Evolutionary conservation across 2,888 invertebrate species (phyloP), one percentile per base, ranked within the genome.

Genomic region (Dasypolia templi): DNA sequence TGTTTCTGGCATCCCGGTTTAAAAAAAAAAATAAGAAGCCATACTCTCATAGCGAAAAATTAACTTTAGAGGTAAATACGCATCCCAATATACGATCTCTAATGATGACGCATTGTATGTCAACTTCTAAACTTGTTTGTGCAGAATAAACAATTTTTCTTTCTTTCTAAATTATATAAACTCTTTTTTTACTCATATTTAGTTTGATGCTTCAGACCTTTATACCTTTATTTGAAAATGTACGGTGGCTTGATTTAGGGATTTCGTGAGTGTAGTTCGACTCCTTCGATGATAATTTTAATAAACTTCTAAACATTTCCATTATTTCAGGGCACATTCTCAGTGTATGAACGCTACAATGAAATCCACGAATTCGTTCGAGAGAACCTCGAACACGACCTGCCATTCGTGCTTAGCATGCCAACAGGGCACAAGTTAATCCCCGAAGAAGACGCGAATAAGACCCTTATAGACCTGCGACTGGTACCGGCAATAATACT

Each of bases 401-500:
- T 97, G 71, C 97, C 98, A 0, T 99, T 98, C 93, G 89, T 96
- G 9, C 95, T 99, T n/a, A 96, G 96, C 72, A 96, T 97, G 0
- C 97, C 98, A 0, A 97, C 97, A 4, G 98, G 98, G 0, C 97
- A 97, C 76, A 97, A 97, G 85, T 93, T 98, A 29, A 88, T 91
- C 6, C 92, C 96, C 53, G 97, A 98, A 7, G 96, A 96, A 35
- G 98, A 98, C 84, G 96, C 97, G 55, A 97, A 98, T 56, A 97
- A 97, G 88, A 97, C 98, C 59, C 96, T 99, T 89, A 97, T 97
- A 0, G 98, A 99, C 89, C 96, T 98, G 66, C 97, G 97, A 86
- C 95, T 99, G 79, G 98, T 98, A 85, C 99, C 99, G 56, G 98
- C 99, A 6, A 97, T 97, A 58, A 96, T 99, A 87, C 95, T 99